phyloP scores from a whole-genome alignment of 2,888 invertebrate species.

The Acronicta aceris region DNA sequence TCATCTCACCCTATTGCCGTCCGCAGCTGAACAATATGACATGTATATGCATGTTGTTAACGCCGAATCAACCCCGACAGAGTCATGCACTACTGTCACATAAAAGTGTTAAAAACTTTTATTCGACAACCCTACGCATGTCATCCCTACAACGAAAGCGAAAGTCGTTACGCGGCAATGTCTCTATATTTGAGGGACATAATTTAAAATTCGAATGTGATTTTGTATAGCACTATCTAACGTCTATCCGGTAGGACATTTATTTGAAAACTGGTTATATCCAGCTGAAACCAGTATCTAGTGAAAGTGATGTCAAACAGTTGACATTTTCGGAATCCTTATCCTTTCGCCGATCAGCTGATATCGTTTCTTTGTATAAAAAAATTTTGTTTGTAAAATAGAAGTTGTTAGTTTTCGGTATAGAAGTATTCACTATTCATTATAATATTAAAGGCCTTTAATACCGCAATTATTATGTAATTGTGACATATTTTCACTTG shows the following conservation, averaged over 20 bases:
- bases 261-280: slow-evolving; percentile 15
- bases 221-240: slow-evolving; percentile 28
- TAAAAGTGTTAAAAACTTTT: no score
- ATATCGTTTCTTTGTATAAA: no score
- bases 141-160: slow-evolving; percentile 50
- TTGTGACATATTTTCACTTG: no score
- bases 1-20: no score
- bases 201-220: slow-evolving; percentile 55
- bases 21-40: no score
- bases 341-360: background rate
- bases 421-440: no score
- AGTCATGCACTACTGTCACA: no score
- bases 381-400: no score
- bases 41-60: no score
- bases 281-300: slow-evolving; percentile 1
- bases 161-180: slow-evolving; percentile 55
- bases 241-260: slow-evolving; percentile 9
- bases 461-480: no score
- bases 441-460: no score
- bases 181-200: slow-evolving; percentile 41
- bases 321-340: background rate
- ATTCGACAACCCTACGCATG: slow-evolving; percentile 39
- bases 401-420: no score
- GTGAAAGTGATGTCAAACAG: slow-evolving; percentile 8
- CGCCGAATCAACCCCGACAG: background rate